A percentile compares a stretch with the other conserved stretches of the same genome.
phyloP scores from a whole-genome alignment of 2,113 vertebrate genomes.

The Coreoperca whiteheadi region DNA sequence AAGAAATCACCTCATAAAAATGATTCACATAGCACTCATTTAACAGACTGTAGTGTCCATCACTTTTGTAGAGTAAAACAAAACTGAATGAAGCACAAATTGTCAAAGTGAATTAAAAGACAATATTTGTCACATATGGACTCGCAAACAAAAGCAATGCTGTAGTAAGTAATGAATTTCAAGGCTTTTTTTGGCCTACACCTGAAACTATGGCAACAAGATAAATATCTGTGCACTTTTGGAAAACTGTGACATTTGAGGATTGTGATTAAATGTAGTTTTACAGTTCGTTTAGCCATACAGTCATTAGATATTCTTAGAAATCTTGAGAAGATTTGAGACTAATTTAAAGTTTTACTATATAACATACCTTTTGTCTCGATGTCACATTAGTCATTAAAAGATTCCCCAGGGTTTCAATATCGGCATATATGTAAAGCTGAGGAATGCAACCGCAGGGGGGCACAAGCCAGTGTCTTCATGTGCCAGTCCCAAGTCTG shows the following conservation, averaged over 20 bases:
- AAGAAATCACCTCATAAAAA: constrained; percentile 43
- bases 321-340: background rate
- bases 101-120: background rate
- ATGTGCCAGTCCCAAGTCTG: too few species aligned
- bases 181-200: background rate
- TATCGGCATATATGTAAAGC: too few species aligned
- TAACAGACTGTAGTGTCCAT: background rate
- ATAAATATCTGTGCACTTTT: background rate
- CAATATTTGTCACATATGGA: background rate
- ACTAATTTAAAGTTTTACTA: background rate
- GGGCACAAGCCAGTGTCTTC: too few species aligned
- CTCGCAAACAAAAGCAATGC: background rate
- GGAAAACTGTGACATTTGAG: background rate
- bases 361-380: background rate
- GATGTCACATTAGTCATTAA: background rate
- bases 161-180: background rate
- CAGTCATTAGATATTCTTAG: background rate
- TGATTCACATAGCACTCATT: background rate
- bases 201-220: background rate
- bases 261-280: background rate
- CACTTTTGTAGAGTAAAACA: background rate
- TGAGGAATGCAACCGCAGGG: too few species aligned
- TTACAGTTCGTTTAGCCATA: background rate
- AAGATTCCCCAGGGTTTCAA: background rate
- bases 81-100: background rate